These are phyloP conservation scores for Xiphophorus maculatus DNA, from an alignment of 2,113 vertebrate species.

Conservation along the genomic window DNA sequence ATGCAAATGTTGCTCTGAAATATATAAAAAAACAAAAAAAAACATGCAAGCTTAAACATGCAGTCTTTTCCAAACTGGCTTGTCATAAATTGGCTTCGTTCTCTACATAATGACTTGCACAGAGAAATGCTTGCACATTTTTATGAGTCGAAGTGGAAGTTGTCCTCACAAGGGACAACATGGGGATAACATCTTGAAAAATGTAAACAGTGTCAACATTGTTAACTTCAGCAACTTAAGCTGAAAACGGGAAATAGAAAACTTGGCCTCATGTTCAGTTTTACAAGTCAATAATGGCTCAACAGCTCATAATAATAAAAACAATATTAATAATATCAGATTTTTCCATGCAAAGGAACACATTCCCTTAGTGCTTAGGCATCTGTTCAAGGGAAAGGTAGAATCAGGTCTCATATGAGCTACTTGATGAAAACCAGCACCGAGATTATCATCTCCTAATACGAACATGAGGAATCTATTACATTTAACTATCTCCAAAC, in stretches of 20 bases:
- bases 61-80: neutral
- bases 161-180: conserved; percentile 1
- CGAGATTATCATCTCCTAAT: conserved; percentile 39
- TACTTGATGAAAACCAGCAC: conserved; percentile 43
- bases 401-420: conserved; percentile 15
- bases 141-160: conserved; percentile 16
- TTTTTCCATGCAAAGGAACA: neutral
- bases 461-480: conserved; percentile 48
- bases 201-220: neutral
- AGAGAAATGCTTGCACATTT: neutral
- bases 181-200: conserved; percentile 2
- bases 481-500: conserved; percentile 44
- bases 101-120: neutral
- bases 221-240: neutral
- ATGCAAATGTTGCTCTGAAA: too few relatives aligned
- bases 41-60: neutral
- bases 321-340: neutral
- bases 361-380: neutral
- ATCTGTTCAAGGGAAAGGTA: neutral
- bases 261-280: neutral
- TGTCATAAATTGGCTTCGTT: neutral
- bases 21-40: too few relatives aligned
- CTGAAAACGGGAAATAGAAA: neutral
- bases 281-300: neutral
- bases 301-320: neutral